A percentile compares a stretch with the other conserved stretches of the same genome.
Conservation (phyloP, 2,888 invertebrate genomes). For the Periphyllus acericola region DNA sequence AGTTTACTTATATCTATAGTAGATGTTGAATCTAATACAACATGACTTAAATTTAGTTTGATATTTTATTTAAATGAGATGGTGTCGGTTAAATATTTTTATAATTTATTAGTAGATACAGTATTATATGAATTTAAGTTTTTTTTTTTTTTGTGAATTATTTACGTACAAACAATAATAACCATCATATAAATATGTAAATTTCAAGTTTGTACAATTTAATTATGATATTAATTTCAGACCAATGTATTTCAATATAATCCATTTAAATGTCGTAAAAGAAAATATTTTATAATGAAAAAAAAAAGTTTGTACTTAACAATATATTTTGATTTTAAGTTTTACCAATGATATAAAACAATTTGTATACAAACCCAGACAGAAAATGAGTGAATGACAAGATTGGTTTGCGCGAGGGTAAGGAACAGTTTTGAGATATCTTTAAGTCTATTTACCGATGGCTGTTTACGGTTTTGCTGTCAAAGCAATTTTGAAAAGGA, state of each 20-base stretch:
- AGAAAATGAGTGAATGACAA: slow-evolving; percentile 29
- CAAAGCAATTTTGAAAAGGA: slow-evolving; percentile 54
- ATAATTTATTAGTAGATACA: too few species aligned
- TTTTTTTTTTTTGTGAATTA: too few species aligned
- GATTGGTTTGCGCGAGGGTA: slow-evolving; percentile 43
- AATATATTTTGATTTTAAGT: slow-evolving; percentile 28
- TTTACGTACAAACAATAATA: background rate
- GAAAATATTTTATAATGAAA: background rate
- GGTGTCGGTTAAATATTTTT: too few species aligned
- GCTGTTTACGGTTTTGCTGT: slow-evolving; percentile 55
- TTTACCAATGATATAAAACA: slow-evolving; percentile 17
- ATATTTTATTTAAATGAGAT: too few species aligned
- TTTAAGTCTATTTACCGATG: slow-evolving; percentile 59
- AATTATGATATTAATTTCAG: background rate
- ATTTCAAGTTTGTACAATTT: background rate
- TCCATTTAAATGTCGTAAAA: background rate
- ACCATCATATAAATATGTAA: background rate
- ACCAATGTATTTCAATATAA: background rate
- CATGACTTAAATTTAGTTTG: too few species aligned
- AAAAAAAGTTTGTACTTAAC: slow-evolving; percentile 6
- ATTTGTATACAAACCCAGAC: slow-evolving; percentile 32
- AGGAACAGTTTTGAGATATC: slow-evolving; percentile 37
- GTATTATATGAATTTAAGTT: too few species aligned
- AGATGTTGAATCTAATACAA: too few species aligned
- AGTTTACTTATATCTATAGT: too few species aligned